A percentile compares a stretch with the other conserved stretches of the same genome.
Evolutionary conservation across 2,113 vertebrate genomes (phyloP).

Genomic region (Tinamus guttatus): DNA sequence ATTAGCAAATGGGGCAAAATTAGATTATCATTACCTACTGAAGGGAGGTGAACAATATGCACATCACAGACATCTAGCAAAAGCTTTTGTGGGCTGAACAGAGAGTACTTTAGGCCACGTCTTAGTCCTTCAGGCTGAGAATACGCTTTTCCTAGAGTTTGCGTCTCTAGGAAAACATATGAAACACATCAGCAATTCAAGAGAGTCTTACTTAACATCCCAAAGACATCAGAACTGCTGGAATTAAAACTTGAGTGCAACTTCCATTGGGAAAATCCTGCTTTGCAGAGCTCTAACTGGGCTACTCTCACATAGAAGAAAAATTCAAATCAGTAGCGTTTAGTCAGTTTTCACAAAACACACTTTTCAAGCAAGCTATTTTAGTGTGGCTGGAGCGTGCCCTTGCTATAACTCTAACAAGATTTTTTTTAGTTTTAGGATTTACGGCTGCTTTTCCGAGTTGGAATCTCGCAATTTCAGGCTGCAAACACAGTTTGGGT

Average conservation of each 20-base stretch:
- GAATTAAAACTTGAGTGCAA: neutral
- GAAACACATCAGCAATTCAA: neutral
- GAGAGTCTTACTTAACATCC: neutral
- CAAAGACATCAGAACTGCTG: neutral
- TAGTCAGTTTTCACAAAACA: neutral
- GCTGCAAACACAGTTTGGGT: neutral
- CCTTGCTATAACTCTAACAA: neutral
- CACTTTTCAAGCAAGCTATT: fast-evolving
- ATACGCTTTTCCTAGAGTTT: neutral
- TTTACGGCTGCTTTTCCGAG: neutral
- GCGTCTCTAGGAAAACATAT: neutral
- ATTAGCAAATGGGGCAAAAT: constrained; percentile 31
- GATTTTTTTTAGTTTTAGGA: neutral
- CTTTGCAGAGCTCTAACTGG: neutral
- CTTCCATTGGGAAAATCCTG: neutral
- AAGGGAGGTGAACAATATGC: neutral
- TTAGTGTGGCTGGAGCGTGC: fast-evolving
- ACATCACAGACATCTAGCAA: neutral
- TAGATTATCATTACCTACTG: neutral
- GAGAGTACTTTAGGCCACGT: neutral
- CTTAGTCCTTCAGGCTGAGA: neutral
- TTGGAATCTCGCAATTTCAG: neutral
- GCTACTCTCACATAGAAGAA: neutral
- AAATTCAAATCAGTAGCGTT: neutral
- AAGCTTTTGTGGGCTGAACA: neutral